Base-by-base conservation (phyloP, 2,888 invertebrate species). In the Phalera bucephala region DNA sequence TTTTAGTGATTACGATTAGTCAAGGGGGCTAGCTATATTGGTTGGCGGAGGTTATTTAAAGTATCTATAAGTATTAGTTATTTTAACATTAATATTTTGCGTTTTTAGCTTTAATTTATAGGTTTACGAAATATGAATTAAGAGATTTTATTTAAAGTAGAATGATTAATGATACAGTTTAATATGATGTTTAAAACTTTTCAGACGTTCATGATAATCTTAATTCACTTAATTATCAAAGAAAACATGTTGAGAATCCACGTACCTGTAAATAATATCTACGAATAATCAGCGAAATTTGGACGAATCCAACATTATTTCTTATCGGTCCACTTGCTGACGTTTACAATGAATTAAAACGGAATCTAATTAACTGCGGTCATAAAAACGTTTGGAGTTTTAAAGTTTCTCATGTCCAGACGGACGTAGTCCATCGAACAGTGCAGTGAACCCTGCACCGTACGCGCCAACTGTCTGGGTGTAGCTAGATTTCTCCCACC, bases 401-500 rank as follows among this genome's bases (percentile, higher is more conserved):
- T 30, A 48, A 27, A 52, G 45, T 54, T 49, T 40, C 30, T 45
- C 39, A 31, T 37, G 54, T 51, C 53, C 58, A 58, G 58, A 51
- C 50, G 45, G 59, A 47, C 50, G 56, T 37, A 52, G 51, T 36
- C 45, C 51, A 62, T 48, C 40, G 54, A 34, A 26, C 27, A 37
- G 71, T 67, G 65, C 70, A 71, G 49, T 72, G 70, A 71, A 68
- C 68, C 48, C 52, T 34, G 33, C 27, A 43, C 52, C 33, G 44
- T 41, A 37, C 46, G 33, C 48, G 52, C 45, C 53, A 41, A 33
- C 51, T 47, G 66, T 66, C 68, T 66, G 58, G 48, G 44, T n/a
- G n/a, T n/a, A n/a, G 57, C 72, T 64, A 62, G 55, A 58, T 57
- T 49, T 58, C 45, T 52, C 45, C 45, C 47, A 45, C 37, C 59